phyloP scores from a whole-genome alignment of 2,113 vertebrate species.

The Ramphastos sulfuratus region DNA sequence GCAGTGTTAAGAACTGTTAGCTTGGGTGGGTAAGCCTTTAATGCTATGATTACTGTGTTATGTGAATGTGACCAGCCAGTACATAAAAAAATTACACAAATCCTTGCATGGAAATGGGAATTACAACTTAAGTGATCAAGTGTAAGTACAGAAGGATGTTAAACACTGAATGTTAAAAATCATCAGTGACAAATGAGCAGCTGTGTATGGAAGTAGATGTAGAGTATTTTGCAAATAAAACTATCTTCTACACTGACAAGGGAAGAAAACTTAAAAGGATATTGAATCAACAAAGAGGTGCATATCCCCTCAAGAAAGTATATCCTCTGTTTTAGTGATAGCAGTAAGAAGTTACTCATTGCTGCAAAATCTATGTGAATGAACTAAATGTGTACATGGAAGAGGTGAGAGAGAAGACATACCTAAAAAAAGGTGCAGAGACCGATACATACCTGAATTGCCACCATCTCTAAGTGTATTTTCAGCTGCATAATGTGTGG shows the following conservation, averaged over 20 bases:
- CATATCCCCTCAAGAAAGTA: fast-evolving
- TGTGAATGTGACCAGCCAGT: background rate
- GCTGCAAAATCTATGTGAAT: background rate
- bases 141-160: background rate
- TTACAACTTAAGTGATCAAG: background rate
- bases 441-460: background rate
- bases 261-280: background rate
- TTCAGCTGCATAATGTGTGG: background rate
- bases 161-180: background rate
- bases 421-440: background rate
- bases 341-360: background rate
- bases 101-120: background rate
- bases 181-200: fast-evolving
- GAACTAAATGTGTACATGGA: background rate
- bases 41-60: background rate
- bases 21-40: background rate
- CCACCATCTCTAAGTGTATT: background rate
- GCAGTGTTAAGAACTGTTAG: background rate
- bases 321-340: background rate
- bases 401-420: background rate
- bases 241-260: fast-evolving
- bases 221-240: background rate
- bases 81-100: background rate
- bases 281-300: background rate
- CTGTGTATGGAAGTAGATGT: background rate